Evolutionary conservation across 1,140 invertebrate genomes (phyloP).

Genomic region (Cyclargus thomasi): DNA sequence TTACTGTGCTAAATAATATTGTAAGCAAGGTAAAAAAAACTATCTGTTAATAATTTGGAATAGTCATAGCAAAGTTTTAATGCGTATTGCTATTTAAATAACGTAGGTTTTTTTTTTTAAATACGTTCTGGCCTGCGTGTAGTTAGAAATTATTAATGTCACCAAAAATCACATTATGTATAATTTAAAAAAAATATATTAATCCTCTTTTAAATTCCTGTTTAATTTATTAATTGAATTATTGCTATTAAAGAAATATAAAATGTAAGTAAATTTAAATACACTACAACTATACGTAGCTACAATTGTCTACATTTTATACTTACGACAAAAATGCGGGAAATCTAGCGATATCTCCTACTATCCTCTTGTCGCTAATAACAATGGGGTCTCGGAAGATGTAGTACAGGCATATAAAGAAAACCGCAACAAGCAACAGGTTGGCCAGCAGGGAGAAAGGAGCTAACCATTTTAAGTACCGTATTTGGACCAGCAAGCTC

Average conservation of each 20-base stretch:
- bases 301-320: constrained; percentile 33
- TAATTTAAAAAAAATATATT: no score
- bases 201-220: no score
- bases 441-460: constrained; percentile 85
- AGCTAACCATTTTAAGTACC: constrained; percentile 83
- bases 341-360: constrained; percentile 44
- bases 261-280: no score
- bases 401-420: constrained; percentile 83
- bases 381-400: constrained; percentile 77
- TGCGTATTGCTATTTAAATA: no score
- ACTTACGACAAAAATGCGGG: constrained; percentile 66
- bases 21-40: not conserved
- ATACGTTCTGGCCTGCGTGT: no score
- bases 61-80: no score
- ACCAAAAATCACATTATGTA: no score
- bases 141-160: no score
- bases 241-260: no score
- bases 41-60: not conserved
- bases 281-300: not conserved
- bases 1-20: constrained; percentile 77
- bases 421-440: constrained; percentile 79
- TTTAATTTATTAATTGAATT: no score
- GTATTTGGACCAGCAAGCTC: constrained; percentile 78
- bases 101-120: no score
- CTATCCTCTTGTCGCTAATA: constrained; percentile 66